phyloP scores from a whole-genome alignment of 2,797 vertebrate genomes.

The Acrossocheilus fasciatus region DNA sequence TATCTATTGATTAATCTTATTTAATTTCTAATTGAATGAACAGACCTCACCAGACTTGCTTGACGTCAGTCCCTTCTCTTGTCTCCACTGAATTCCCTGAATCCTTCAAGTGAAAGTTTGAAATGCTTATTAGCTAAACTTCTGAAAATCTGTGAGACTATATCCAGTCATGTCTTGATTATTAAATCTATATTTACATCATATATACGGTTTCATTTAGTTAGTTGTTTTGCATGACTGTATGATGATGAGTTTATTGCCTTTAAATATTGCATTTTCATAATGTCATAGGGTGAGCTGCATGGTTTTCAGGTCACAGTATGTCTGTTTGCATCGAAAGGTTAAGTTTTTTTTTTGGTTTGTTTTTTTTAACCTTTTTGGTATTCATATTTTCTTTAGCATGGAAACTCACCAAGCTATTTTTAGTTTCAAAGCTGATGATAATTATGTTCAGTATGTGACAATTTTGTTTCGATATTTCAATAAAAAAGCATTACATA shows the following conservation, averaged over 20 bases:
- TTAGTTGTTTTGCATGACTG: constrained; percentile 35
- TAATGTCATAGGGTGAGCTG: neutral
- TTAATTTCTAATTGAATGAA: neutral
- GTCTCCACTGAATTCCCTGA: constrained; percentile 28
- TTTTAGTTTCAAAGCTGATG: constrained; percentile 25
- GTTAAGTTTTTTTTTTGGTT: neutral
- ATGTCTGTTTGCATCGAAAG: constrained; percentile 29
- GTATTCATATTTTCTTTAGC: constrained; percentile 19
- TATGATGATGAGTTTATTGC: constrained; percentile 49
- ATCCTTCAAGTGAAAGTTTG: constrained; percentile 21
- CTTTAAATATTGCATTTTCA: constrained; percentile 52
- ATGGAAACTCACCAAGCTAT: constrained; percentile 21
- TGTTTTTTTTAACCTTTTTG: constrained; percentile 13
- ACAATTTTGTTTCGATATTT: constrained; percentile 53
- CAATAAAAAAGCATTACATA: constrained; percentile 53
- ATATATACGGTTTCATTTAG: neutral
- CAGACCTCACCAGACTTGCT: constrained; percentile 10
- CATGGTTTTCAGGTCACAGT: constrained; percentile 35
- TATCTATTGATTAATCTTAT: neutral
- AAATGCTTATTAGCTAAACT: constrained; percentile 19
- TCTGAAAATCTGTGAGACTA: constrained; percentile 9
- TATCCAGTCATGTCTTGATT: neutral
- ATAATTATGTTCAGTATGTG: constrained; percentile 55
- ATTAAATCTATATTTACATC: constrained; percentile 27
- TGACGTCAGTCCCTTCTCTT: constrained; percentile 27